Conservation (phyloP, 2,888 invertebrate species). For the Meloe dianella region DNA sequence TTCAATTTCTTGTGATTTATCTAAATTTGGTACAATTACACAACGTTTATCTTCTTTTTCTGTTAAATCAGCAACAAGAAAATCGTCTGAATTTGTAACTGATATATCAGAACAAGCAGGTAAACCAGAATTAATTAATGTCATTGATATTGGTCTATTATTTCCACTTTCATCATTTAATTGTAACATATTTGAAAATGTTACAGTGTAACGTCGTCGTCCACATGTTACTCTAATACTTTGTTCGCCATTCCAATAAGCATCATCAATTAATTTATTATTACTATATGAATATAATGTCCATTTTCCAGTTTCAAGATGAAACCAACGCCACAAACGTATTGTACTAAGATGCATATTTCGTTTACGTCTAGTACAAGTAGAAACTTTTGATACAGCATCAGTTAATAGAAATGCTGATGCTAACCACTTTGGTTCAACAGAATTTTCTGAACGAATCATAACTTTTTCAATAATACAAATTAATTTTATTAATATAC, state of each 20-base stretch:
- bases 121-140: slow-evolving; percentile 58
- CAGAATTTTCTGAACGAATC: slow-evolving; percentile 37
- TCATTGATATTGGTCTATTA: slow-evolving; percentile 77
- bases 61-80: slow-evolving; percentile 48
- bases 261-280: slow-evolving; percentile 78
- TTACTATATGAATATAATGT: slow-evolving; percentile 73
- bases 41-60: slow-evolving; percentile 54
- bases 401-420: slow-evolving; percentile 77
- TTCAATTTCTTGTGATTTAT: slow-evolving; percentile 46
- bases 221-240: slow-evolving; percentile 75
- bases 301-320: slow-evolving; percentile 82
- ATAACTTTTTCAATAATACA: slow-evolving; percentile 49
- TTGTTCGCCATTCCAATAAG: slow-evolving; percentile 75
- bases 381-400: slow-evolving; percentile 76
- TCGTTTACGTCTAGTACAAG: slow-evolving; percentile 70
- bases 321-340: slow-evolving; percentile 82
- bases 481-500: slow-evolving; percentile 56
- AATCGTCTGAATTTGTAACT: slow-evolving; percentile 43
- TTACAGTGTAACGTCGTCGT: slow-evolving; percentile 76
- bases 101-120: slow-evolving; percentile 46
- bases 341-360: slow-evolving; percentile 68
- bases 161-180: slow-evolving; percentile 86
- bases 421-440: slow-evolving; percentile 76
- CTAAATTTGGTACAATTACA: slow-evolving; percentile 51
- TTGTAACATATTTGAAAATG: slow-evolving; percentile 81